A percentile compares a stretch with the other conserved stretches of the same genome.
Evolutionary conservation across 1,140 invertebrate genomes (phyloP).

Genomic region (Mactra quadrangularis): DNA sequence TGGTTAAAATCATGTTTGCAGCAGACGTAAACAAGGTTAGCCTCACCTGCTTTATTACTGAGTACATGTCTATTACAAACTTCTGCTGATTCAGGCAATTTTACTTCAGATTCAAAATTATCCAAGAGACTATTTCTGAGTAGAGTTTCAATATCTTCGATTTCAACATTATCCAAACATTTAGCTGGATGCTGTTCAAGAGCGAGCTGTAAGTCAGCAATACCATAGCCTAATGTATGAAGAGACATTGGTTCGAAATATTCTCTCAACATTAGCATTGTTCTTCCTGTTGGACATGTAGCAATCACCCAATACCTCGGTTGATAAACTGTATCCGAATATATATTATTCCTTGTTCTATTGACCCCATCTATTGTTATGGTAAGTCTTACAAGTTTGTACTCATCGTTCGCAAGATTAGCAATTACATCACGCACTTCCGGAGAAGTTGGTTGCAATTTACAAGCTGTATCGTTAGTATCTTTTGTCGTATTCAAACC

Average conservation of each 20-base stretch:
- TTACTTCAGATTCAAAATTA: conserved; percentile 9
- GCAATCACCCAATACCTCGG: conserved; percentile 23
- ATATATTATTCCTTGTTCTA: background rate
- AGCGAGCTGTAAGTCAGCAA: background rate
- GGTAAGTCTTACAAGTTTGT: conserved; percentile 30
- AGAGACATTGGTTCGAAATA: conserved; percentile 50
- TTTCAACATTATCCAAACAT: background rate
- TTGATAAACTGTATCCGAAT: background rate
- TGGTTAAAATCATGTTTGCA: background rate
- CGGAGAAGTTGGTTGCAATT: background rate
- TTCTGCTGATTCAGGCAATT: conserved; percentile 4
- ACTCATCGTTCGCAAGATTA: background rate
- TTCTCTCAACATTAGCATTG: conserved; percentile 37
- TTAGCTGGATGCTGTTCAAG: conserved; percentile 9
- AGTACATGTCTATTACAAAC: conserved; percentile 16
- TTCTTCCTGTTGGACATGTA: conserved; percentile 16
- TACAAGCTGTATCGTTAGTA: too few species aligned
- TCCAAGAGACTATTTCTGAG: conserved; percentile 5
- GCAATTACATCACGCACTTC: conserved; percentile 7
- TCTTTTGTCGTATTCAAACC: too few species aligned
- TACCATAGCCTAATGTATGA: conserved; percentile 11
- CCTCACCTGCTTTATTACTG: background rate
- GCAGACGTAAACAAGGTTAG: conserved; percentile 28
- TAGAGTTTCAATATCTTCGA: conserved; percentile 2
- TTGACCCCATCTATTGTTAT: conserved; percentile 4